A percentile compares a stretch with the other conserved stretches of the same genome.
phyloP scores from a whole-genome alignment of 2,888 invertebrate species.

The Perithous albicinctus region DNA sequence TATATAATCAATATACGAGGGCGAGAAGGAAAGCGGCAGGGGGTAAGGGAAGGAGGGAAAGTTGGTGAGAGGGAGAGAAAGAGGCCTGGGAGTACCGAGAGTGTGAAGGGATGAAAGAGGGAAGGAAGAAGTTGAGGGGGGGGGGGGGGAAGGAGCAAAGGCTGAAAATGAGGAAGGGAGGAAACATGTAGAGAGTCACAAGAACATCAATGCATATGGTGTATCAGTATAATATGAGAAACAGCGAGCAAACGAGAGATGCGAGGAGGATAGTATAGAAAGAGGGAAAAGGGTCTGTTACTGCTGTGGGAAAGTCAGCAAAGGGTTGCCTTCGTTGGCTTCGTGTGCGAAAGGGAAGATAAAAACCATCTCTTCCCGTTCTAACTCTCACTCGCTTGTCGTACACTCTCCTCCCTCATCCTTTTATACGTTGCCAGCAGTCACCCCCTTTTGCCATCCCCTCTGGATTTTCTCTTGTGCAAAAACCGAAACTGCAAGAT shows the following conservation, averaged over 20 bases:
- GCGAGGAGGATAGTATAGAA: constrained; percentile 1
- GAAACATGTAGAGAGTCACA: constrained; percentile 38
- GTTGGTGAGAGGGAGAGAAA: constrained; percentile 65
- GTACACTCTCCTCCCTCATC: constrained; percentile 43
- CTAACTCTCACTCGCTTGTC: constrained; percentile 37
- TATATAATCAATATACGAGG: constrained; percentile 83
- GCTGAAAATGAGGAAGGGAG: constrained; percentile 37
- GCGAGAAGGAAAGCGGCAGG: constrained; percentile 66
- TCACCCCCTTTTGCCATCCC: constrained; percentile 13
- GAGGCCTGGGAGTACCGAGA: constrained; percentile 61
- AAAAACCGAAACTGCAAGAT: constrained; percentile 80
- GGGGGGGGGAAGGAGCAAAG: constrained; percentile 36
- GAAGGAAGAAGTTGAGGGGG: constrained; percentile 38
- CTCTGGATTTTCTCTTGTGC: constrained; percentile 43
- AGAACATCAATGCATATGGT: background rate
- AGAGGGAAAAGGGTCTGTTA: constrained; percentile 28
- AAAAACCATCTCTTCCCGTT: constrained; percentile 55
- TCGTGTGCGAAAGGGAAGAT: constrained; percentile 64
- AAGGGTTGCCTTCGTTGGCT: constrained; percentile 52
- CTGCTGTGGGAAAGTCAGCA: constrained; percentile 54
- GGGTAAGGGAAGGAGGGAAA: constrained; percentile 62
- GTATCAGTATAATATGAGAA: constrained; percentile 28
- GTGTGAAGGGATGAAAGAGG: constrained; percentile 37
- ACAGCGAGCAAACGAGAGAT: constrained; percentile 47
- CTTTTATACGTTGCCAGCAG: constrained; percentile 20